These are phyloP conservation scores for Acrobasis suavella DNA, from an alignment of 2,888 invertebrate genomes.

Conservation along the genomic window DNA sequence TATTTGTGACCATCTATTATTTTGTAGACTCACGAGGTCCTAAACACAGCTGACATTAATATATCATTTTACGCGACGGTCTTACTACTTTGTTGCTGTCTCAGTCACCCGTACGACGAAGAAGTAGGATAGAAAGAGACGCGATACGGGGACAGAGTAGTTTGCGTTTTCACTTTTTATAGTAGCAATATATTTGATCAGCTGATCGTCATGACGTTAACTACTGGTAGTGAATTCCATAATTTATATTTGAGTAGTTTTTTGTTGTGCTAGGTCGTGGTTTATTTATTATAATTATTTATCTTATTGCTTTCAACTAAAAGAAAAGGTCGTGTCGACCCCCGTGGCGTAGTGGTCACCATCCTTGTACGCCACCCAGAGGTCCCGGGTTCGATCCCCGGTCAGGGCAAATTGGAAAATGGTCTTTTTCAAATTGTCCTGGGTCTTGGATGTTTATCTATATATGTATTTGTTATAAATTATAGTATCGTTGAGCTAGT, in stretches of 20 bases:
- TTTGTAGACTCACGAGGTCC: conserved; percentile 82
- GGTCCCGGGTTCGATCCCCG: too few species aligned
- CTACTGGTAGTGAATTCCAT: conserved; percentile 77
- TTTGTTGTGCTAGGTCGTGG: conserved; percentile 71
- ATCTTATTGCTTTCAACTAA: too few species aligned
- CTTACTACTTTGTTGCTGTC: conserved; percentile 51
- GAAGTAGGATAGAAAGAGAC: conserved; percentile 51
- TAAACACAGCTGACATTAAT: conserved; percentile 82
- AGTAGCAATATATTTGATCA: conserved; percentile 83
- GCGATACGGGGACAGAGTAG: conserved; percentile 60
- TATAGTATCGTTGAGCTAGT: too few species aligned
- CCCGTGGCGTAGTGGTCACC: too few species aligned
- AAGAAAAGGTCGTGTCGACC: too few species aligned
- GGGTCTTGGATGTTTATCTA: too few species aligned
- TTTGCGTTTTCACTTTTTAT: conserved; percentile 82
- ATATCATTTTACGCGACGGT: conserved; percentile 80
- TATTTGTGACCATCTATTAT: conserved; percentile 83
- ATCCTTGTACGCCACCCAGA: too few species aligned
- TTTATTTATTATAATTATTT: conserved; percentile 61
- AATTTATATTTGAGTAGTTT: conserved; percentile 75
- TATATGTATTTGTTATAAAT: too few species aligned
- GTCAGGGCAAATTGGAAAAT: too few species aligned
- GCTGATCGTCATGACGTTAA: conserved; percentile 82
- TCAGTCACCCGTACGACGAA: conserved; percentile 41
- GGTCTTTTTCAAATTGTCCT: too few species aligned